phyloP scores from a whole-genome alignment of 1,140 invertebrate species.

The Rhopalosiphum maidis region DNA sequence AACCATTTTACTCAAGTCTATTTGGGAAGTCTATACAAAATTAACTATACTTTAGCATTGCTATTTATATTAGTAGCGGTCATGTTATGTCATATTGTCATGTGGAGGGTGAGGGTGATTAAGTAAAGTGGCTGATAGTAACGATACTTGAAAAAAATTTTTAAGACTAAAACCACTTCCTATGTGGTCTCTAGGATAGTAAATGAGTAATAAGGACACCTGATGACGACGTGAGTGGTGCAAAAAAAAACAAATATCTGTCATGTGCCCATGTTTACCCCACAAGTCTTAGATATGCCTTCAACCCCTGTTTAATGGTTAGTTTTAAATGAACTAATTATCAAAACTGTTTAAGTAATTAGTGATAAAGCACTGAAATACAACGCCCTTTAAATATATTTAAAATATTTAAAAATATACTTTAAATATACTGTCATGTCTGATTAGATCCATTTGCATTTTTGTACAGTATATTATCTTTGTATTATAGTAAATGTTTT shows the following conservation, averaged over 20 bases:
- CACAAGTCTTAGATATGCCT: neutral
- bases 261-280: neutral
- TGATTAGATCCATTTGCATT: neutral
- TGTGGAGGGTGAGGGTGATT: no score
- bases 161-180: neutral
- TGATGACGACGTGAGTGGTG: neutral
- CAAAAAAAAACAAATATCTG: neutral
- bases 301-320: neutral
- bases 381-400: neutral
- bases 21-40: neutral
- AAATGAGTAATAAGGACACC: neutral
- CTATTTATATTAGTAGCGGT: neutral
- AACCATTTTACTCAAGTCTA: neutral
- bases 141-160: neutral
- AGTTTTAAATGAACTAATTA: neutral
- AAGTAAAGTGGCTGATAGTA: neutral
- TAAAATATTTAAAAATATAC: neutral
- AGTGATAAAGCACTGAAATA: neutral
- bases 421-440: neutral
- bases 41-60: neutral
- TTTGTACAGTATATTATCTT: neutral
- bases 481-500: neutral
- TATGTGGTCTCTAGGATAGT: neutral
- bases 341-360: neutral
- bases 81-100: neutral